A percentile compares a stretch with the other conserved stretches of the same genome.
phyloP scores from a whole-genome alignment of 1,140 invertebrate species.

The Arion vulgaris region DNA sequence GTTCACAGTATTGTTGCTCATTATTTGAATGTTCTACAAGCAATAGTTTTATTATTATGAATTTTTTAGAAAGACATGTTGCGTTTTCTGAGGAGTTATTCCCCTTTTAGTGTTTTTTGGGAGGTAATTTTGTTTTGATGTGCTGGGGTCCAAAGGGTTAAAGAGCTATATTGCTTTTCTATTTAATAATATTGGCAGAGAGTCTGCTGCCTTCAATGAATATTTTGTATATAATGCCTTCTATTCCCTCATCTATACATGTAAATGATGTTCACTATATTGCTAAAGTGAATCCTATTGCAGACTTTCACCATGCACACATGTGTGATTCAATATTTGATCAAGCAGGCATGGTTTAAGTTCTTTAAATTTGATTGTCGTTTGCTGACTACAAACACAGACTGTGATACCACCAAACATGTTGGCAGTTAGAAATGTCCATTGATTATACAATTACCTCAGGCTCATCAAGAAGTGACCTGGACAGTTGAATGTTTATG shows the following conservation, averaged over 20 bases:
- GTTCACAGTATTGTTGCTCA: too few relatives aligned
- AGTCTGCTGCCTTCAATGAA: background rate
- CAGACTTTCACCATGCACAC: background rate
- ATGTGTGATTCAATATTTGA: background rate
- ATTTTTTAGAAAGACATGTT: too few relatives aligned
- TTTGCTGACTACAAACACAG: background rate
- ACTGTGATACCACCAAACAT: background rate
- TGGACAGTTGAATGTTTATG: conserved; percentile 53
- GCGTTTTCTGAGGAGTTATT: too few relatives aligned
- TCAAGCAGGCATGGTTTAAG: background rate
- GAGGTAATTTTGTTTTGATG: too few relatives aligned
- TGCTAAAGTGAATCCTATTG: too few relatives aligned
- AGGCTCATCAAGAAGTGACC: conserved; percentile 48
- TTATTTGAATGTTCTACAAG: background rate
- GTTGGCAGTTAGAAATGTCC: background rate
- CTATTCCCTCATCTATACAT: background rate
- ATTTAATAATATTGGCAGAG: background rate
- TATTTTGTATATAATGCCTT: background rate
- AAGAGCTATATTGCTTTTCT: background rate
- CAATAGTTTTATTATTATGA: background rate
- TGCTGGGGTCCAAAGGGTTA: background rate
- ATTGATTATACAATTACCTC: conserved; percentile 50
- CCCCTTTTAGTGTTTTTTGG: too few relatives aligned
- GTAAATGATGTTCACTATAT: too few relatives aligned
- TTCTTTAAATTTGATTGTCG: background rate